Conservation (phyloP, 2,888 invertebrate genomes). For the Chymomyza amoena region DNA sequence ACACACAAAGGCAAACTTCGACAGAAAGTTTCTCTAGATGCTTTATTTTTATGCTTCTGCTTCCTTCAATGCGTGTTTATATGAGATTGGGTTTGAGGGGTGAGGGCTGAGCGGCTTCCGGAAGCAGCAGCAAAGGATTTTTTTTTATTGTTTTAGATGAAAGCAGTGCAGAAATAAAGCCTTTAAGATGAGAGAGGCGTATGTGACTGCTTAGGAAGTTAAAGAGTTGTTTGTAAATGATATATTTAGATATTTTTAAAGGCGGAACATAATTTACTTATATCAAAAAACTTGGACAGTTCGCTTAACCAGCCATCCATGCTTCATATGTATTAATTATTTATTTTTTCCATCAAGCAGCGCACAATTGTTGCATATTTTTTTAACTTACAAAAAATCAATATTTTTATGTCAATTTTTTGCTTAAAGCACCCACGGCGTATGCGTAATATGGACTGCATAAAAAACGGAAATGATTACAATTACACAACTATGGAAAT, state of each 20-base stretch:
- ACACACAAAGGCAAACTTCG: constrained; percentile 37
- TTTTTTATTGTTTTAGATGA: constrained; percentile 1
- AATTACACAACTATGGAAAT: background rate
- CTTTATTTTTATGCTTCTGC: constrained; percentile 4
- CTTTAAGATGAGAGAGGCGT: background rate
- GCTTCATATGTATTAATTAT: no score
- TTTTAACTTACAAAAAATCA: background rate
- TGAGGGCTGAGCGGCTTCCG: background rate
- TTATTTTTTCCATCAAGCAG: no score
- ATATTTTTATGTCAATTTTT: background rate
- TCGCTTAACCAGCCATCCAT: no score
- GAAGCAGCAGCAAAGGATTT: background rate
- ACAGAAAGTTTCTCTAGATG: constrained; percentile 32
- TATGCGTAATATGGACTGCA: background rate
- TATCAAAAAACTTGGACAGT: no score
- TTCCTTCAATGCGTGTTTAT: background rate
- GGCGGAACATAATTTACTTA: no score
- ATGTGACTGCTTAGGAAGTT: background rate
- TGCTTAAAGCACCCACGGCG: background rate
- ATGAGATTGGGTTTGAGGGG: background rate
- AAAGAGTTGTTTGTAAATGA: background rate
- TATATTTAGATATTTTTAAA: no score
- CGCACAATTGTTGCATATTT: no score
- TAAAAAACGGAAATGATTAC: background rate
- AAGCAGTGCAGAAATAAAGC: background rate